Percentiles rank a stretch among this genome's conserved stretches.
These are phyloP conservation scores for Diceros bicornis DNA, from an alignment of 2,797 vertebrate species.

Conservation along the genomic window DNA sequence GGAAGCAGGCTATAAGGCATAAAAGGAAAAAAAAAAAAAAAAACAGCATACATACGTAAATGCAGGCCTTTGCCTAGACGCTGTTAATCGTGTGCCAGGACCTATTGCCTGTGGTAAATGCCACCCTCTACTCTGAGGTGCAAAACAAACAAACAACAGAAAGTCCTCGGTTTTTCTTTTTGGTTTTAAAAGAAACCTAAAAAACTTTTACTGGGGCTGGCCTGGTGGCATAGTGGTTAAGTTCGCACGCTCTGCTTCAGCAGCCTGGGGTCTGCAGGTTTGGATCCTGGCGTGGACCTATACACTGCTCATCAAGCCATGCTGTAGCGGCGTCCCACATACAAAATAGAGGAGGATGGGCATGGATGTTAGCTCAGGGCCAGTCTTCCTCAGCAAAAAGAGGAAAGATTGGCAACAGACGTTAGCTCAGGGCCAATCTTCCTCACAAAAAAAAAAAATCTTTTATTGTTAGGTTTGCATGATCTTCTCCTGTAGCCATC, in stretches of 20 bases:
- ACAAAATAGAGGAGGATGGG: no score
- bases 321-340: no score
- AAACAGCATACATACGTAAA: neutral
- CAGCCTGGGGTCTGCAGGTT: no score
- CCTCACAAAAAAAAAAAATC: neutral
- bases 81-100: neutral
- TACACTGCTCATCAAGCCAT: no score
- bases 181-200: constrained; percentile 23
- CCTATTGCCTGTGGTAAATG: rapidly evolving
- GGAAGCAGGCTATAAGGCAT: neutral
- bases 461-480: neutral
- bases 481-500: neutral
- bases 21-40: neutral
- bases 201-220: neutral
- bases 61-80: neutral
- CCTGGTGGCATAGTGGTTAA: no score
- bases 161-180: neutral
- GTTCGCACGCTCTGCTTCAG: no score
- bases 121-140: neutral
- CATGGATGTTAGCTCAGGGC: no score
- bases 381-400: no score
- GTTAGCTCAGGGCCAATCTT: no score
- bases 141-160: neutral
- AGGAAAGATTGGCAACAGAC: no score
- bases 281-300: no score